Percentiles rank a stretch among this genome's conserved stretches.
phyloP scores from a whole-genome alignment of 2,113 vertebrate species.

The Erpornis zantholeuca region DNA sequence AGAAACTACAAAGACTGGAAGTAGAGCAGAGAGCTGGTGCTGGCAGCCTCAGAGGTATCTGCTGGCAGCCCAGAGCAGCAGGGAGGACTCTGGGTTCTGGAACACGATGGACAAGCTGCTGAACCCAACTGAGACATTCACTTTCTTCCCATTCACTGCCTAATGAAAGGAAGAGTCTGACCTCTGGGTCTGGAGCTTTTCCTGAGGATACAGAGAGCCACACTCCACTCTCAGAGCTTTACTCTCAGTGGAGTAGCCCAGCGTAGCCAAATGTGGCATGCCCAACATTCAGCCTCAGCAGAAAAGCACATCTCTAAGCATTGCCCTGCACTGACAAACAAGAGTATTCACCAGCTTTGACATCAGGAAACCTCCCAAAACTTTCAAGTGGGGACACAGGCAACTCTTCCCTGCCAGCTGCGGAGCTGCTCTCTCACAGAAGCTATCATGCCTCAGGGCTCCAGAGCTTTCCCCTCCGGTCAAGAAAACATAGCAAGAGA shows the following conservation, averaged over 20 bases:
- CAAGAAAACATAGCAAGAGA: neutral
- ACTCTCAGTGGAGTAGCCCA: neutral
- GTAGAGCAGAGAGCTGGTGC: neutral
- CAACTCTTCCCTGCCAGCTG: neutral
- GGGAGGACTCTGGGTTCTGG: neutral
- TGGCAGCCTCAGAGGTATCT: neutral
- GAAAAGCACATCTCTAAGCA: neutral
- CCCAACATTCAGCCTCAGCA: neutral
- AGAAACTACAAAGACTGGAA: conserved; percentile 10
- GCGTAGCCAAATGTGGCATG: neutral
- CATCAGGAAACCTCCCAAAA: neutral
- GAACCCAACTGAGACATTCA: neutral
- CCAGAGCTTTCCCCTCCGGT: neutral
- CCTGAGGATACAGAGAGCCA: neutral
- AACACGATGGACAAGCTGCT: neutral
- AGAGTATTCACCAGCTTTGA: neutral
- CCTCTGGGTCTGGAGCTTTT: neutral
- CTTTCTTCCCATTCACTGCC: neutral
- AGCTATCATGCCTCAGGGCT: neutral
- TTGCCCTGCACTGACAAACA: neutral
- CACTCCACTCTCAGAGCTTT: neutral
- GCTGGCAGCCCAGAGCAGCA: neutral
- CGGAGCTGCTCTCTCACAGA: neutral
- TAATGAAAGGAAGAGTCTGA: neutral
- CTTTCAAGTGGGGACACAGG: neutral